Conservation (phyloP, 2,113 vertebrate species). For the Saguinus imperator region DNA sequence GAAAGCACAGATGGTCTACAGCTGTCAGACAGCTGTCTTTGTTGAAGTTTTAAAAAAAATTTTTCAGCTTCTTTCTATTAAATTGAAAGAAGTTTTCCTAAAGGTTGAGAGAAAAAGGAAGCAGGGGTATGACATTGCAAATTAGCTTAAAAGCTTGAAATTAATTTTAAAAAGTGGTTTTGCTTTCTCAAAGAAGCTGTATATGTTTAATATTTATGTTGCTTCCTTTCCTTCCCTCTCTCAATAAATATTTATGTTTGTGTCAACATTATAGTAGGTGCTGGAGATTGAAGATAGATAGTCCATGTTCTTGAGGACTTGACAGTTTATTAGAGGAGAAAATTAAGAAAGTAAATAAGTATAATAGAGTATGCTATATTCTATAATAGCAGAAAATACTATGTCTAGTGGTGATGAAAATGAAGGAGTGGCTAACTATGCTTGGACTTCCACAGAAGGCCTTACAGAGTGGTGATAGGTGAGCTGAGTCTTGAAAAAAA, state of each 20-base stretch:
- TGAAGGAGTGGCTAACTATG: background rate
- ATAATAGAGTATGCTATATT: background rate
- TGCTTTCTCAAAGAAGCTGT: conserved; percentile 6
- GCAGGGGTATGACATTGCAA: conserved; percentile 22
- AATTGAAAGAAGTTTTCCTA: conserved; percentile 68
- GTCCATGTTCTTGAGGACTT: conserved; percentile 6
- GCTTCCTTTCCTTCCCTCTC: background rate
- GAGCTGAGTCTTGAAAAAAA: background rate
- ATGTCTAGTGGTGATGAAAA: background rate
- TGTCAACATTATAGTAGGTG: background rate
- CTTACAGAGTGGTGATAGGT: background rate
- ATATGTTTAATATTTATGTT: conserved; percentile 47
- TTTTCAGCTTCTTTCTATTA: conserved; percentile 60
- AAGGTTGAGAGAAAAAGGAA: conserved; percentile 65
- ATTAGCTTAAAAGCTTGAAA: conserved; percentile 54
- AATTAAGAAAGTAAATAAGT: conserved; percentile 55
- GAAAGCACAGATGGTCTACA: conserved; percentile 81
- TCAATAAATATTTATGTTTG: conserved; percentile 53
- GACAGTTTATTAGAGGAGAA: conserved; percentile 48
- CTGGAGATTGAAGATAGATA: conserved; percentile 26
- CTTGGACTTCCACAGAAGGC: conserved; percentile 6
- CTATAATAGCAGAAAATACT: conserved; percentile 2
- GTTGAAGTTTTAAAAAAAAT: conserved; percentile 38
- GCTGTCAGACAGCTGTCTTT: conserved; percentile 73
- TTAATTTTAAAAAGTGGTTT: background rate